A percentile compares a stretch with the other conserved stretches of the same genome.
phyloP scores from a whole-genome alignment of 23 tunicate species.

The Trididemnum clinides region DNA sequence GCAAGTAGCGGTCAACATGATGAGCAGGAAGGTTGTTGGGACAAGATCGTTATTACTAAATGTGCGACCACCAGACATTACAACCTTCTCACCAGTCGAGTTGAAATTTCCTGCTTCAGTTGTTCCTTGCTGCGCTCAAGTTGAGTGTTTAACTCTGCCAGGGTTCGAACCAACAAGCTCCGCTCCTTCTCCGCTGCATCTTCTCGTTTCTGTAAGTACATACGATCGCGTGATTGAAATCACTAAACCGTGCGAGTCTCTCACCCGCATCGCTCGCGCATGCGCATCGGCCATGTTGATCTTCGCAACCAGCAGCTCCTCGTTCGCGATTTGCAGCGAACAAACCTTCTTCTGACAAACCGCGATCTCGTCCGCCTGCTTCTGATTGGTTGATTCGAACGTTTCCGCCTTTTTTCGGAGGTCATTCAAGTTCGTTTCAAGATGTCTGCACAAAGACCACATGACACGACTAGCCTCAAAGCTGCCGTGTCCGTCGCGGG shows the following conservation, averaged over 20 bases:
- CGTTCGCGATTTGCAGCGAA: slow-evolving; percentile 36
- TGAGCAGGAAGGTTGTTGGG: too few relatives aligned
- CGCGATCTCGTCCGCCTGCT: slow-evolving; percentile 41
- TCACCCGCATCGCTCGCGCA: slow-evolving; percentile 58
- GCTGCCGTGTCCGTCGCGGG: too few relatives aligned
- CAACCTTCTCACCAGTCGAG: slow-evolving; percentile 61
- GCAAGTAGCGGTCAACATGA: background rate
- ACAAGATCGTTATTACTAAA: background rate
- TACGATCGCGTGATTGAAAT: background rate
- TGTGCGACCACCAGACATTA: background rate
- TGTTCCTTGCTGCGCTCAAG: slow-evolving; percentile 60
- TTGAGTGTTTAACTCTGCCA: slow-evolving; percentile 66
- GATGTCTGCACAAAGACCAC: slow-evolving; percentile 38
- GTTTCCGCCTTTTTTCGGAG: slow-evolving; percentile 53
- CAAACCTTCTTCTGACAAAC: slow-evolving; percentile 41
- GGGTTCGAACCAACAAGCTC: slow-evolving; percentile 50
- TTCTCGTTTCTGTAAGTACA: slow-evolving; percentile 43
- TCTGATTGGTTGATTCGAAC: slow-evolving; percentile 50
- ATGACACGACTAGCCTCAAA: too few relatives aligned
- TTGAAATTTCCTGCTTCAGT: slow-evolving; percentile 69
- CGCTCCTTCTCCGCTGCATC: slow-evolving; percentile 70
- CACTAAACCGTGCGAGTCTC: too few relatives aligned
- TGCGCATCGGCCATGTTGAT: slow-evolving; percentile 46
- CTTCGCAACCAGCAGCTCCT: slow-evolving; percentile 26
- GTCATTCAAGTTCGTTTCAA: slow-evolving; percentile 63